A percentile compares a stretch with the other conserved stretches of the same genome.
phyloP scores from a whole-genome alignment of 1,140 invertebrate genomes.

The Heliconius hermathena region DNA sequence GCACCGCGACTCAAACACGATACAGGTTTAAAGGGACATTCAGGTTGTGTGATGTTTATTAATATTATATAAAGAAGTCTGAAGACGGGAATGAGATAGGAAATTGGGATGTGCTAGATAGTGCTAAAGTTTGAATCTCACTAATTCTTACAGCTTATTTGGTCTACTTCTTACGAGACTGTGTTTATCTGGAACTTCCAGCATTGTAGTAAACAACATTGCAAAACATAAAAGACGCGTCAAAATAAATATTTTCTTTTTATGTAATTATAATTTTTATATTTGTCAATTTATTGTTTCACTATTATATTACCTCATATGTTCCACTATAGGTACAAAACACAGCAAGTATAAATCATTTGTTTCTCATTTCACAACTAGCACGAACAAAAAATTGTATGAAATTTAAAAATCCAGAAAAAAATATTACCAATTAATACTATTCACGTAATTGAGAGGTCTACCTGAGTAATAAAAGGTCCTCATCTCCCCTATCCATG shows the following conservation, averaged over 20 bases:
- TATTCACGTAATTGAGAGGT: constrained; percentile 1
- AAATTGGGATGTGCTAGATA: not conserved
- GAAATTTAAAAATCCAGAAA: not conserved
- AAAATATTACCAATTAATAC: constrained; percentile 8
- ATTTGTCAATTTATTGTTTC: too few relatives aligned
- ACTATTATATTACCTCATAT: not conserved
- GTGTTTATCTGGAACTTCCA: too few relatives aligned
- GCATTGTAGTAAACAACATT: too few relatives aligned
- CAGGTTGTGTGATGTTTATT: not conserved
- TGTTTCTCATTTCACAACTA: not conserved
- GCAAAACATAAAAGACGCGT: too few relatives aligned
- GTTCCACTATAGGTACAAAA: not conserved
- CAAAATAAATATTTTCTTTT: too few relatives aligned
- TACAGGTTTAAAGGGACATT: constrained; percentile 16
- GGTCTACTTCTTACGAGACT: too few relatives aligned
- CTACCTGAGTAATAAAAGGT: constrained; percentile 8
- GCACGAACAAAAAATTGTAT: not conserved
- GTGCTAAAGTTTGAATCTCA: too few relatives aligned
- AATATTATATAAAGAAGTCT: not conserved
- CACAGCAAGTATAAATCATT: not conserved
- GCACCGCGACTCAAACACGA: constrained; percentile 19
- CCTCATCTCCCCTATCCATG: constrained; percentile 15
- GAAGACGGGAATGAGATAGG: not conserved
- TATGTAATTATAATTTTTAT: too few relatives aligned
- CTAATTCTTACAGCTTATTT: too few relatives aligned